Conservation (phyloP, 2,888 invertebrate genomes). For the Lasius platythorax region DNA sequence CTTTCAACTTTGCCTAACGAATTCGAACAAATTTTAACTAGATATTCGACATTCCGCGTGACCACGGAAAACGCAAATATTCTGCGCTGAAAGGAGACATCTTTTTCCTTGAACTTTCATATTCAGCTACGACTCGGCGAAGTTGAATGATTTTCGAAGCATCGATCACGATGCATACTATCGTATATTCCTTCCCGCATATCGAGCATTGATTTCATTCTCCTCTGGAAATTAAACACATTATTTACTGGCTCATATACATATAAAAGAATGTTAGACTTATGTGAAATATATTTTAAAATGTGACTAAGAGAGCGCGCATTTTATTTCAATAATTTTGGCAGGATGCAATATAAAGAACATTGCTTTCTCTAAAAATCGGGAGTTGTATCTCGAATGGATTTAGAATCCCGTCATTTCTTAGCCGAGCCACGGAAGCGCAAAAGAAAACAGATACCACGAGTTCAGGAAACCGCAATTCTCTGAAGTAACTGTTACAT, state of each 20-base stretch:
- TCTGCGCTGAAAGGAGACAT: constrained; percentile 1
- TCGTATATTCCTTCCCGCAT: neutral
- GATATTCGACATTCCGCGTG: constrained; percentile 63
- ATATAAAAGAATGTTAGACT: neutral
- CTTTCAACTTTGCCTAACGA: constrained; percentile 78
- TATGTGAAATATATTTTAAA: neutral
- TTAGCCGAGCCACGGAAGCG: neutral
- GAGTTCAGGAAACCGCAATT: constrained; percentile 58
- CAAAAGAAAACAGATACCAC: constrained; percentile 18
- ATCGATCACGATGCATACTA: constrained; percentile 17
- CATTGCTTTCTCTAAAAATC: neutral
- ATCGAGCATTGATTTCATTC: neutral
- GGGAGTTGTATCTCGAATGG: neutral
- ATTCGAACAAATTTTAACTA: constrained; percentile 79
- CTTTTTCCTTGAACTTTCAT: constrained; percentile 47
- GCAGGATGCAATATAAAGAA: neutral
- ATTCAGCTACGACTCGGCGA: constrained; percentile 41
- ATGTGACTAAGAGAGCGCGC: neutral
- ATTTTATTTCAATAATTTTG: constrained; percentile 11
- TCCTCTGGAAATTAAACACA: neutral
- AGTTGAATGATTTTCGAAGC: constrained; percentile 27
- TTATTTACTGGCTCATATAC: neutral
- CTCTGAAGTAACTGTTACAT: constrained; percentile 67
- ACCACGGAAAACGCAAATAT: constrained; percentile 59
- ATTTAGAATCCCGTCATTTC: neutral